Conservation (phyloP, 2,113 vertebrate genomes). For the Rhea americana region DNA sequence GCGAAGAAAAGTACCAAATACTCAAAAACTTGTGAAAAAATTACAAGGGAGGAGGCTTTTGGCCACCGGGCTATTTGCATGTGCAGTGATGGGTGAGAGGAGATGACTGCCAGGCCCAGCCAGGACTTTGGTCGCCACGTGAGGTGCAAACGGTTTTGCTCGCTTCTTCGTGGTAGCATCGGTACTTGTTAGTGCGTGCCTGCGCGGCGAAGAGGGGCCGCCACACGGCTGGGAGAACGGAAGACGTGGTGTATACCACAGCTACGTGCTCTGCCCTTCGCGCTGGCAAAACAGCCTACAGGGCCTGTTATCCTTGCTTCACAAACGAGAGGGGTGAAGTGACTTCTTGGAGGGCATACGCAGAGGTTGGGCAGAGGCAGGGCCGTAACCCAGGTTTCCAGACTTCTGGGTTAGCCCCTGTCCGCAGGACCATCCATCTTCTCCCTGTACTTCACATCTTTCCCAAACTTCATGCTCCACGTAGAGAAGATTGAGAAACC, state of each 20-base stretch:
- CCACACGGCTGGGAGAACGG: neutral
- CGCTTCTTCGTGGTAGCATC: neutral
- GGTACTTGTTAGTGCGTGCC: neutral
- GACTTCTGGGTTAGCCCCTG: conserved; percentile 6
- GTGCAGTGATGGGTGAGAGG: conserved; percentile 11
- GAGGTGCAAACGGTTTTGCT: neutral
- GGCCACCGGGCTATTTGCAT: conserved; percentile 1
- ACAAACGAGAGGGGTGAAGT: neutral
- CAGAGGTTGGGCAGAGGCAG: neutral
- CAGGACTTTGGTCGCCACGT: conserved; percentile 11
- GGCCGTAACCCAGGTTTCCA: neutral
- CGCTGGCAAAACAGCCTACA: neutral
- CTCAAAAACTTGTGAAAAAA: conserved; percentile 40
- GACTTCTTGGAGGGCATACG: neutral
- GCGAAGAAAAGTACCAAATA: conserved; percentile 27
- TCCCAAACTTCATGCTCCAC: fast-evolving
- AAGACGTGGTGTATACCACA: fast-evolving
- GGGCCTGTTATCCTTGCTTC: neutral
- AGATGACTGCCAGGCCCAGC: neutral
- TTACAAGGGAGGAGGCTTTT: conserved; percentile 38
- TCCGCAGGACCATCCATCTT: neutral
- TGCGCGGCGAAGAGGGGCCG: neutral
- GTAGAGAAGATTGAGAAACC: neutral
- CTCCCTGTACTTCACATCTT: neutral
- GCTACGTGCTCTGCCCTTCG: neutral